These are phyloP conservation scores for Ceryle rudis DNA, from an alignment of 2,797 vertebrate species.

Conservation along the genomic window DNA sequence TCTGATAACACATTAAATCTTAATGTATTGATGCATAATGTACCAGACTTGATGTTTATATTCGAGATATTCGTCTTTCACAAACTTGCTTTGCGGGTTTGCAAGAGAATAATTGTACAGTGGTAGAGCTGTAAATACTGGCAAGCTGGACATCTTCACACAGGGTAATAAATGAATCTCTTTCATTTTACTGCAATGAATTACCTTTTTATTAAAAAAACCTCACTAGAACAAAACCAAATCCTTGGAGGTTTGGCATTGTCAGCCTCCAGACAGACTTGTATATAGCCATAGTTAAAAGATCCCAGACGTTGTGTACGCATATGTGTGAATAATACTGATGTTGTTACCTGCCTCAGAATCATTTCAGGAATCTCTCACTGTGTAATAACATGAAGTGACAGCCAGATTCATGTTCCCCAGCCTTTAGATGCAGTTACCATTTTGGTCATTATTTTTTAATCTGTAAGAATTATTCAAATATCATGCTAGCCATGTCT, in stretches of 20 bases:
- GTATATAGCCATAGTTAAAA: neutral
- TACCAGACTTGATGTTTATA: neutral
- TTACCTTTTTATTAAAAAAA: constrained; percentile 8
- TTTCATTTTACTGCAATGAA: neutral
- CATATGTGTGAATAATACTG: neutral
- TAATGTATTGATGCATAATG: neutral
- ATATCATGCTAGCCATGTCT: constrained; percentile 83
- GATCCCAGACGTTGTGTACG: neutral
- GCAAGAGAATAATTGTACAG: neutral
- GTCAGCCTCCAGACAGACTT: neutral
- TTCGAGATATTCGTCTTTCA: neutral
- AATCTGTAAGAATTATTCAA: constrained; percentile 80
- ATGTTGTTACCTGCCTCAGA: neutral
- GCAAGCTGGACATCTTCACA: constrained; percentile 5
- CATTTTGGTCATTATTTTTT: neutral
- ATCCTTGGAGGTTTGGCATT: neutral
- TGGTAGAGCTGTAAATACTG: constrained; percentile 10
- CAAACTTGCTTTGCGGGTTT: neutral
- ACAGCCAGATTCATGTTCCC: neutral
- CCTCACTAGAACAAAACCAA: neutral
- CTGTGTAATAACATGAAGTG: neutral
- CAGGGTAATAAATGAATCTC: neutral
- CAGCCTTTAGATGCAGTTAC: neutral
- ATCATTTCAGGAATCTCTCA: neutral
- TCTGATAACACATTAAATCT: neutral